These are phyloP conservation scores for Acrocyrtus sp. DNA, from an alignment of 2,888 invertebrate species.

Conservation along the genomic window DNA sequence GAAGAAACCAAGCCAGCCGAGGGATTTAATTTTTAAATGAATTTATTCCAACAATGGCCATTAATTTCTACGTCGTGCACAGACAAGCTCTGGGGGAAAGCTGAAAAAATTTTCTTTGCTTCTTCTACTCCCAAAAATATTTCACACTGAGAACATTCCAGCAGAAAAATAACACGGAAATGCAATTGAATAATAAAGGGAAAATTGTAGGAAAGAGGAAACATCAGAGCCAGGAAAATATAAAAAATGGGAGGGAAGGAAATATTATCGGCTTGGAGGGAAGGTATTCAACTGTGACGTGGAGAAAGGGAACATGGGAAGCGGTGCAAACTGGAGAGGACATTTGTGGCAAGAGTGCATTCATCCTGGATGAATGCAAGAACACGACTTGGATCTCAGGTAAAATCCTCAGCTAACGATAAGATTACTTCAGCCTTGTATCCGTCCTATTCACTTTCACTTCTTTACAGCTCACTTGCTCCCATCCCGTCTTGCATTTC, in stretches of 20 bases:
- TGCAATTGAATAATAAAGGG: too few species aligned
- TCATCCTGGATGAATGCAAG: too few species aligned
- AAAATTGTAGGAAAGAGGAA: neutral
- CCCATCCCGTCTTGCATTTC: neutral
- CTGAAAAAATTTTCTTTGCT: neutral
- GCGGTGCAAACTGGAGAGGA: neutral
- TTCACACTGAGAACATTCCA: too few species aligned
- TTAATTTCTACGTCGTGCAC: too few species aligned
- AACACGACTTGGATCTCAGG: neutral
- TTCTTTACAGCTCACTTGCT: neutral
- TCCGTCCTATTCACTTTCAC: neutral
- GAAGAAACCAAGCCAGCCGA: too few species aligned
- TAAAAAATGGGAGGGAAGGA: neutral
- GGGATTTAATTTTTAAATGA: too few species aligned
- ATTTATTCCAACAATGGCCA: too few species aligned
- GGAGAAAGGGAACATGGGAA: conserved; percentile 9
- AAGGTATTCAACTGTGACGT: conserved; percentile 23
- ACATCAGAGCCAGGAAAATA: neutral
- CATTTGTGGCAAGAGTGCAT: too few species aligned
- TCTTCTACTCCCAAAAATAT: too few species aligned
- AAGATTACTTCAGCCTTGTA: too few species aligned
- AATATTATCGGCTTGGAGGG: neutral
- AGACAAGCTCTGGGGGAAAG: too few species aligned
- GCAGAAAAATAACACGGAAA: too few species aligned
- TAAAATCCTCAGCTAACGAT: neutral